These are phyloP conservation scores for Nycticebus coucang DNA, from an alignment of 2,113 vertebrate genomes.

Conservation along the genomic window DNA sequence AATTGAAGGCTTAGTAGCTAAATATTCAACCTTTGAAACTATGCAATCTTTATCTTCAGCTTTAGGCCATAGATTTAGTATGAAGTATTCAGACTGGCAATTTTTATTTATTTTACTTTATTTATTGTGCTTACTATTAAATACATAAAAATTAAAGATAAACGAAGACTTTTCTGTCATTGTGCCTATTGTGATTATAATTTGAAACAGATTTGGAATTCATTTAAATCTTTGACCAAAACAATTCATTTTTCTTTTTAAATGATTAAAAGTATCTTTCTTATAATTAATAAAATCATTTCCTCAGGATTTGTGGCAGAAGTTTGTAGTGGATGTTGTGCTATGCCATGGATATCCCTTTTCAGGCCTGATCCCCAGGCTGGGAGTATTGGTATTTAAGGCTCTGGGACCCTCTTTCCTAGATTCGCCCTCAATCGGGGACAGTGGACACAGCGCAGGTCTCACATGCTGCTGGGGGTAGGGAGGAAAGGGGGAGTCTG, in stretches of 20 bases:
- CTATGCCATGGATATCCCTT: too few species aligned
- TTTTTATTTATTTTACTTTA: constrained; percentile 63
- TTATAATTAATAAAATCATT: background rate
- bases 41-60: constrained; percentile 20
- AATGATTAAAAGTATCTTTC: background rate
- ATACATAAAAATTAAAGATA: constrained; percentile 22
- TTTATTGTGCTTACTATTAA: constrained; percentile 53
- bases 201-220: constrained; percentile 37
- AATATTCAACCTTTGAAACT: constrained; percentile 55
- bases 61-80: constrained; percentile 43
- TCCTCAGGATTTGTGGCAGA: background rate
- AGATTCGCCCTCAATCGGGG: background rate
- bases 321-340: too few species aligned
- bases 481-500: too few species aligned
- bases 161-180: constrained; percentile 36
- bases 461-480: background rate
- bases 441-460: background rate
- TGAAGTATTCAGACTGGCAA: background rate
- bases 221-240: background rate
- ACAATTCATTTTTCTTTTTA: background rate
- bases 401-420: background rate
- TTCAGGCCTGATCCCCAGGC: background rate
- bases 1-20: constrained; percentile 56
- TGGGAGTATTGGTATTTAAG: background rate
- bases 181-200: constrained; percentile 26